Conservation (phyloP, 2,113 vertebrate species). For the Percina caprodes region DNA sequence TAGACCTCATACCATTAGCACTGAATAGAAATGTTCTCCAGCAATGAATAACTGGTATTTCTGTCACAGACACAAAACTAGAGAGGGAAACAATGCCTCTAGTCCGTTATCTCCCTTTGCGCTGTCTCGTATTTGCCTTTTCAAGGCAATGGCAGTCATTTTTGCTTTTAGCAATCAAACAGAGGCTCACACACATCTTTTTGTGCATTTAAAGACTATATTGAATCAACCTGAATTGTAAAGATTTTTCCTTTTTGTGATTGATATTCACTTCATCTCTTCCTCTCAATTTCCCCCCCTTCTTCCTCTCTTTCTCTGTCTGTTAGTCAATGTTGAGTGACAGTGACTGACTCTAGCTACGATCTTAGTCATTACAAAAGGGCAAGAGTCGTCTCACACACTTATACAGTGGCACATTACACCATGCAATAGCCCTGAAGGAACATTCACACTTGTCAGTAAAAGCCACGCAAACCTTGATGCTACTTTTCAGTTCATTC, state of each 20-base stretch:
- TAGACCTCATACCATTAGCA: constrained; percentile 69
- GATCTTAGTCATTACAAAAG: constrained; percentile 63
- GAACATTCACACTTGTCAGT: constrained; percentile 53
- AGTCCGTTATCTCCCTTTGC: background rate
- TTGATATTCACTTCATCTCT: constrained; percentile 23
- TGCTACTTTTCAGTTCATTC: constrained; percentile 47
- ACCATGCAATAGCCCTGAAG: constrained; percentile 44
- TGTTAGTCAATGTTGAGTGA: constrained; percentile 23
- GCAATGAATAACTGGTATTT: constrained; percentile 77
- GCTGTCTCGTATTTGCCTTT: constrained; percentile 1
- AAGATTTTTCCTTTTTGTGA: background rate
- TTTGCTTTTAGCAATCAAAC: background rate
- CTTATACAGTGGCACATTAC: constrained; percentile 40
- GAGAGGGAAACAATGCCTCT: constrained; percentile 34
- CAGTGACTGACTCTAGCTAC: constrained; percentile 38
- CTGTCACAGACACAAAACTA: constrained; percentile 59
- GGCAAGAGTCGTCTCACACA: constrained; percentile 44
- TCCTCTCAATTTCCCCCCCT: constrained; percentile 4
- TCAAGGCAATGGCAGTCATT: background rate
- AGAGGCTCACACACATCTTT: background rate
- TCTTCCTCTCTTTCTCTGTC: background rate
- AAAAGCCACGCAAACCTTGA: constrained; percentile 35
- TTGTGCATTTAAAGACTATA: background rate
- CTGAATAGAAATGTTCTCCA: constrained; percentile 72
- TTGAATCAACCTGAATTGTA: background rate